Evolutionary conservation across 1,140 invertebrate genomes (phyloP).

Genomic region (Teleogryllus occipitalis): DNA sequence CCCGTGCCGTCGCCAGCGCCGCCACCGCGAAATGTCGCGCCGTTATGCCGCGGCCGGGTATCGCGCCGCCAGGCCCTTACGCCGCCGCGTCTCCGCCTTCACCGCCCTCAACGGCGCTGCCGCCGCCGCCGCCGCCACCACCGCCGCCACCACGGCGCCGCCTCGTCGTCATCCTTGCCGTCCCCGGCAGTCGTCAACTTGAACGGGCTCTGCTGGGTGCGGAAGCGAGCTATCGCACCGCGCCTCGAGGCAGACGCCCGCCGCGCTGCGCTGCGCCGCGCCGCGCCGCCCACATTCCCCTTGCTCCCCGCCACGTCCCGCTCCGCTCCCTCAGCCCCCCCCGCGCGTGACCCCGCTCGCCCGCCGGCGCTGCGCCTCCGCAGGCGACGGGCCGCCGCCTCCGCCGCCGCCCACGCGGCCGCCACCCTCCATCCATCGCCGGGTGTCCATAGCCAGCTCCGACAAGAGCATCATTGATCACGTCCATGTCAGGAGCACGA

Average conservation of each 20-base stretch:
- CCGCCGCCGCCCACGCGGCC: too few species aligned
- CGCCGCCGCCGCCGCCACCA: too few species aligned
- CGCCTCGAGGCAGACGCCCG: background rate
- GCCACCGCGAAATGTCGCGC: background rate
- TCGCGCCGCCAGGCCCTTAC: too few species aligned
- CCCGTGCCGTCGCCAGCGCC: too few species aligned
- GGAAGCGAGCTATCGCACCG: background rate
- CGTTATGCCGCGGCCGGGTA: background rate
- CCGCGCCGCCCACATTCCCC: background rate
- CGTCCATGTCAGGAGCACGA: background rate
- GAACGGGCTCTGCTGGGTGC: background rate
- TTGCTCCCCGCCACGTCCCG: background rate
- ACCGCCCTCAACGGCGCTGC: too few species aligned
- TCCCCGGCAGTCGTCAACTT: background rate
- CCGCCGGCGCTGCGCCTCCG: too few species aligned
- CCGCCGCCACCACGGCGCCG: too few species aligned
- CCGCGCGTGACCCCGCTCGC: background rate
- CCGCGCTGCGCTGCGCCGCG: too few species aligned
- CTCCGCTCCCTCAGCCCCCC: background rate
- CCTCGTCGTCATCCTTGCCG: too few species aligned
- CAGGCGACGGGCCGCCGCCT: background rate
- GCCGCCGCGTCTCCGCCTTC: too few species aligned
- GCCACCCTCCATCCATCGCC: background rate
- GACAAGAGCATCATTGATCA: slow-evolving; percentile 4
- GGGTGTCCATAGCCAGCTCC: background rate